These are phyloP conservation scores for Manis pentadactyla DNA, from an alignment of 2,797 vertebrate species.

Conservation along the genomic window DNA sequence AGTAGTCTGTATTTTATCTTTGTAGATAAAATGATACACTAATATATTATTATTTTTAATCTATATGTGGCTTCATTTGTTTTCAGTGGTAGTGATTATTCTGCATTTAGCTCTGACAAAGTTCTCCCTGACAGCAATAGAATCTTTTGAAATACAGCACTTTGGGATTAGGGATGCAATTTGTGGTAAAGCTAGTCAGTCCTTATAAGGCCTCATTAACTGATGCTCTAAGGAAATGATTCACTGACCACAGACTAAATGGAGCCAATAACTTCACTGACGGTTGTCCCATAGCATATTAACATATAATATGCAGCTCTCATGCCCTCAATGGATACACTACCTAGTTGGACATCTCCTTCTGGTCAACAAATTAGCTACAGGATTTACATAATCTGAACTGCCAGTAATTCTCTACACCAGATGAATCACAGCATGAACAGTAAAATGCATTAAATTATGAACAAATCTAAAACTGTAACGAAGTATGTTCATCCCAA, in stretches of 20 bases:
- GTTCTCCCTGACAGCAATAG: constrained; percentile 46
- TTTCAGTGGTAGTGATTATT: constrained; percentile 43
- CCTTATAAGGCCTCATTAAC: constrained; percentile 50
- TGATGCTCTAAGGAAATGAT: constrained; percentile 57
- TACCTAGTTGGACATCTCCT: constrained; percentile 44
- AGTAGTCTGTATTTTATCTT: not conserved
- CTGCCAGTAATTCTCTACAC: not conserved
- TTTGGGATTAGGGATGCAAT: constrained; percentile 8
- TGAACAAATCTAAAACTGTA: constrained; percentile 52
- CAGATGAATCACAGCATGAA: constrained; percentile 36
- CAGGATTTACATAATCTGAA: constrained; percentile 55
- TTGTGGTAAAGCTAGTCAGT: constrained; percentile 22
- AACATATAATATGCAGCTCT: not conserved
- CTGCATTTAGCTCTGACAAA: constrained; percentile 38
- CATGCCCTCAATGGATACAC: not conserved
- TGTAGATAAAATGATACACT: not conserved
- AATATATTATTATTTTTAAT: not conserved
- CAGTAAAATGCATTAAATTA: constrained; percentile 2
- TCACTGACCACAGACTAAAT: constrained; percentile 51
- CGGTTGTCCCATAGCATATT: not conserved
- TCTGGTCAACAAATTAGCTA: constrained; percentile 39
- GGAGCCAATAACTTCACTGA: constrained; percentile 23
- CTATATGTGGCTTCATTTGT: constrained; percentile 48
- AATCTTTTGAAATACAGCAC: constrained; percentile 49
- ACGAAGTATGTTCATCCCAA: constrained; percentile 1